Evolutionary conservation across 2,113 vertebrate species (phyloP).

Genomic region (Ariopsis seemanni): DNA sequence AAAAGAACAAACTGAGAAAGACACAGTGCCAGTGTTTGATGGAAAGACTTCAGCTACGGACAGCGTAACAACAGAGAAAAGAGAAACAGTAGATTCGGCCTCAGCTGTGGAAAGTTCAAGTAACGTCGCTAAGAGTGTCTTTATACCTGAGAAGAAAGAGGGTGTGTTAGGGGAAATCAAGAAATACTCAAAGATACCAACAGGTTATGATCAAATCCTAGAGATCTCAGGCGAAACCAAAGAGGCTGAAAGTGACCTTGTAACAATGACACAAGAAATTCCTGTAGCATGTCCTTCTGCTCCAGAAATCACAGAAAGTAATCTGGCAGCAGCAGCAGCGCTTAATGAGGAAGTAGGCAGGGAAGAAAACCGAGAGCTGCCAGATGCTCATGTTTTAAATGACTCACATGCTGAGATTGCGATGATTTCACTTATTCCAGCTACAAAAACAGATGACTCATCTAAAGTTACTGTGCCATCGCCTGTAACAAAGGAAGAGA

Average conservation of each 20-base stretch:
- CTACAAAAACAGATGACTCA: background rate
- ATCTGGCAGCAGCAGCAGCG: background rate
- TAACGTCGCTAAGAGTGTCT: background rate
- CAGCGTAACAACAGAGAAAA: background rate
- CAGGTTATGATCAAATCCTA: background rate
- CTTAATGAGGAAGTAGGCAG: slow-evolving; percentile 22
- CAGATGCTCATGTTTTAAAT: slow-evolving; percentile 12
- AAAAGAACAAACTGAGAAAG: slow-evolving; percentile 12
- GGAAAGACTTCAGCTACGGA: slow-evolving; percentile 8
- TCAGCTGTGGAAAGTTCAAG: slow-evolving; percentile 12
- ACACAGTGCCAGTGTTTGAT: background rate
- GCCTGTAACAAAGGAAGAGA: slow-evolving; percentile 16
- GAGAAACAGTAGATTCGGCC: background rate
- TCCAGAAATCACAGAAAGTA: slow-evolving; percentile 13
- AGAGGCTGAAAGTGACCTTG: background rate
- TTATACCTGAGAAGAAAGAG: background rate
- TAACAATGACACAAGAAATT: background rate
- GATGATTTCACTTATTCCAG: slow-evolving; percentile 3
- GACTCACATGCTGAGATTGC: slow-evolving; percentile 22
- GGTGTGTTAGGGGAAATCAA: background rate
- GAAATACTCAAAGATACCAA: background rate
- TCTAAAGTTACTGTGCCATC: slow-evolving; percentile 4
- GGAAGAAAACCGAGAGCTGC: background rate
- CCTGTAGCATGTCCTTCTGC: background rate
- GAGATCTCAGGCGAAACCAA: background rate